Percentiles rank a stretch among this genome's conserved stretches.
phyloP scores from a whole-genome alignment of 2,797 vertebrate species.

The Liparis tanakae region DNA sequence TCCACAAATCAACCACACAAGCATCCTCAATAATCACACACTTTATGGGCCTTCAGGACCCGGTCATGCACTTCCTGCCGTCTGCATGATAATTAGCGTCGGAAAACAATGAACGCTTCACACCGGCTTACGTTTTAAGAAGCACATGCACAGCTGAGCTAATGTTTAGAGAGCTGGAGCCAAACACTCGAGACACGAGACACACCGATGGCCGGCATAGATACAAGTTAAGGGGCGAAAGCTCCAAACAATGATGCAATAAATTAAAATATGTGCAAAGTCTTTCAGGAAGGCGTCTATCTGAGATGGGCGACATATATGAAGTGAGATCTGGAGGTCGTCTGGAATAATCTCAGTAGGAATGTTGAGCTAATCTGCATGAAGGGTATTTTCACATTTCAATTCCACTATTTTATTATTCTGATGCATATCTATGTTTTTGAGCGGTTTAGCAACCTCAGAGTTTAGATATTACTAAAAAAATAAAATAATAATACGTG shows the following conservation, averaged over 20 bases:
- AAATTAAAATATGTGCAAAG: background rate
- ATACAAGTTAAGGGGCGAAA: background rate
- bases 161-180: background rate
- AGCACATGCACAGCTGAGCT: constrained; percentile 20
- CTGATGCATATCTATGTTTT: background rate
- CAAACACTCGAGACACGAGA: constrained; percentile 2
- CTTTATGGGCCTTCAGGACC: too few species aligned
- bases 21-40: background rate
- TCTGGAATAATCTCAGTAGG: constrained; percentile 8
- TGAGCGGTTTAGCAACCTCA: background rate
- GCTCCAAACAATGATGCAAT: background rate
- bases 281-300: background rate
- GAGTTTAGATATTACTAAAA: background rate
- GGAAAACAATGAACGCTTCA: constrained; percentile 13
- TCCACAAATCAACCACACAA: constrained; percentile 5
- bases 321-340: background rate
- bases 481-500: background rate
- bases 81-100: constrained; percentile 10
- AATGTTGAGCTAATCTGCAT: constrained; percentile 22
- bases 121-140: constrained; percentile 28
- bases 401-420: too few species aligned
- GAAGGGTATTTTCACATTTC: background rate
- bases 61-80: too few species aligned
- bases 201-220: background rate
- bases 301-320: background rate